Evolutionary conservation across 2,888 invertebrate species (phyloP).

Genomic region (Endotricha flammealis): DNA sequence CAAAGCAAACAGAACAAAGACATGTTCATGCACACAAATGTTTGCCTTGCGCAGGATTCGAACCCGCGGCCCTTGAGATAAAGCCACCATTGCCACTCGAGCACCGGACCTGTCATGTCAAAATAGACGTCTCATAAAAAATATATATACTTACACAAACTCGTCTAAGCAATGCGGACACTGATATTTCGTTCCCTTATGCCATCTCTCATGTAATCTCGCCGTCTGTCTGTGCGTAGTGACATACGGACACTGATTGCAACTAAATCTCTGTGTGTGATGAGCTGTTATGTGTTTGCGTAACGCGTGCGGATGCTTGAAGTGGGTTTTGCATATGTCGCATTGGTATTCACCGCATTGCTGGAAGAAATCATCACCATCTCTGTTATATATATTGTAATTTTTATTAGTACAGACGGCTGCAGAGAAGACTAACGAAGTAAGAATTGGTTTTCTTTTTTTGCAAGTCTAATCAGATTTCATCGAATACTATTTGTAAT

Average conservation of each 20-base stretch:
- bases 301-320: slow-evolving; percentile 55
- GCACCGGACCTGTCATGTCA: too few species aligned
- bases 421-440: too few species aligned
- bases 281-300: slow-evolving; percentile 66
- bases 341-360: slow-evolving; percentile 60
- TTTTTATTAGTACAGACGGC: too few species aligned
- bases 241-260: slow-evolving; percentile 55
- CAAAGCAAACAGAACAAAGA: too few species aligned
- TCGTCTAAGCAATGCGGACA: slow-evolving; percentile 62
- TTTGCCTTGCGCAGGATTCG: not conserved
- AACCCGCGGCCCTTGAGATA: too few species aligned
- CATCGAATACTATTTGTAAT: too few species aligned
- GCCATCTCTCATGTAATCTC: slow-evolving; percentile 61
- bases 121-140: not conserved
- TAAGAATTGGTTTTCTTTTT: too few species aligned
- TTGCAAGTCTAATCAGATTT: too few species aligned
- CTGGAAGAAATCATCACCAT: slow-evolving; percentile 34
- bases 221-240: slow-evolving; percentile 63
- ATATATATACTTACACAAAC: slow-evolving; percentile 48
- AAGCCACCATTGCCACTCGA: too few species aligned
- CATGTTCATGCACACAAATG: not conserved
- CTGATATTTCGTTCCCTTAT: slow-evolving; percentile 58
- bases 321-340: slow-evolving; percentile 60
- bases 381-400: too few species aligned
- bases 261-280: slow-evolving; percentile 62